A percentile compares a stretch with the other conserved stretches of the same genome.
phyloP scores from a whole-genome alignment of 2,113 vertebrate species.

The Mus spicilegus region DNA sequence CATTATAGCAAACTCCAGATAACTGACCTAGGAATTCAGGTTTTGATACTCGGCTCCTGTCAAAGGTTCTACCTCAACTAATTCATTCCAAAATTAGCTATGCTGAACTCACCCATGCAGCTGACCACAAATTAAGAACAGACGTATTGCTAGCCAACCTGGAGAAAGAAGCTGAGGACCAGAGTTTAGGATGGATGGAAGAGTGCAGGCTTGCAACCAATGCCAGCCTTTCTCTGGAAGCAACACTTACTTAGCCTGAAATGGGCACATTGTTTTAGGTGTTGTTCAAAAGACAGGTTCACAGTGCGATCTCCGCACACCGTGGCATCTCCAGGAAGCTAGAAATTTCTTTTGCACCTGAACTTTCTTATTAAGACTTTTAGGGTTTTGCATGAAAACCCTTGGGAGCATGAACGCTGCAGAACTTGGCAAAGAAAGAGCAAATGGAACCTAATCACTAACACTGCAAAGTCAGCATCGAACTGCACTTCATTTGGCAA shows the following conservation, averaged over 20 bases:
- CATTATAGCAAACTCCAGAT: slow-evolving; percentile 48
- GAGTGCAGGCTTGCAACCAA: not conserved
- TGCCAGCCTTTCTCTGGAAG: not conserved
- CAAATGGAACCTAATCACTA: not conserved
- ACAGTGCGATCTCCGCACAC: not conserved
- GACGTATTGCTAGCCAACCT: slow-evolving; percentile 41
- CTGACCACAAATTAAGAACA: slow-evolving; percentile 69
- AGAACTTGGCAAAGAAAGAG: not conserved
- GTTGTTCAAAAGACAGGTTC: not conserved
- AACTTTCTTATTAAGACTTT: slow-evolving; percentile 13
- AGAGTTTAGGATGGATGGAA: slow-evolving; percentile 39
- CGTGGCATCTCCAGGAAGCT: not conserved
- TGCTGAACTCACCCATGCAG: slow-evolving; percentile 54
- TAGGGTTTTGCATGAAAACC: not conserved
- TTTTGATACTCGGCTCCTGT: slow-evolving; percentile 71
- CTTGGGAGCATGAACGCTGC: not conserved
- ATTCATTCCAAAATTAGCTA: slow-evolving; percentile 73
- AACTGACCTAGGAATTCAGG: slow-evolving; percentile 46
- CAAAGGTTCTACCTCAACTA: slow-evolving; percentile 57
- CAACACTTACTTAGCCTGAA: not conserved
- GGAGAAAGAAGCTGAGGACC: slow-evolving; percentile 49
- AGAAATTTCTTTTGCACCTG: not conserved
- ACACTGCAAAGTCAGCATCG: not conserved
- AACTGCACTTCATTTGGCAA: not conserved
- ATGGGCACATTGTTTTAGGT: not conserved